Conservation (phyloP, 2,888 invertebrate species). For the Anaspis maculata region DNA sequence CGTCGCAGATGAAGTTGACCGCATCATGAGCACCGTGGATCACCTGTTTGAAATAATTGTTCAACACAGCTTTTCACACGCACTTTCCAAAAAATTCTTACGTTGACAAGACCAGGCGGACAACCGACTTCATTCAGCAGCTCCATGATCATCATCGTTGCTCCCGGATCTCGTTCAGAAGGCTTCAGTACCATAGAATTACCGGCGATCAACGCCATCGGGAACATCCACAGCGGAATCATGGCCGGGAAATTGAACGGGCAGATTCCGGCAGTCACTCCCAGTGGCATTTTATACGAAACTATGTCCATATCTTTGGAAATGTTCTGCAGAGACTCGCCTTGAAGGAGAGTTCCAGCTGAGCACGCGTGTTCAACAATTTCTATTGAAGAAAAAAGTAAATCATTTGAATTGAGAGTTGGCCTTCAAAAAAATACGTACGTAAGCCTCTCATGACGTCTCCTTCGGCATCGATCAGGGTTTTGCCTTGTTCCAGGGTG, state of each 20-base stretch:
- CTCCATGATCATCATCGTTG: slow-evolving; percentile 90
- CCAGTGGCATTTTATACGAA: slow-evolving; percentile 85
- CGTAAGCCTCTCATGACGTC: slow-evolving; percentile 95
- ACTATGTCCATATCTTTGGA: slow-evolving; percentile 96
- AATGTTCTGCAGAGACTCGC: slow-evolving; percentile 80
- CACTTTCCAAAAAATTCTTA: slow-evolving; percentile 39
- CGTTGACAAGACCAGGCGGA: slow-evolving; percentile 93
- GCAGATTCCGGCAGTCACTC: slow-evolving; percentile 91
- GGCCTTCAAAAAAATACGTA: slow-evolving; percentile 48
- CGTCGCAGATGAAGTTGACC: slow-evolving; percentile 96
- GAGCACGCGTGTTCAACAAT: slow-evolving; percentile 96
- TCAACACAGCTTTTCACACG: too few relatives aligned
- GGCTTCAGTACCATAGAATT: slow-evolving; percentile 94
- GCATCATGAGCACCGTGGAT: slow-evolving; percentile 93
- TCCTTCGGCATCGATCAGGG: slow-evolving; percentile 93
- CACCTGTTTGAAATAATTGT: slow-evolving; percentile 42
- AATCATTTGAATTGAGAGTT: slow-evolving; percentile 1
- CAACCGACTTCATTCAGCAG: slow-evolving; percentile 89
- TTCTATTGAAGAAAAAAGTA: slow-evolving; percentile 50
- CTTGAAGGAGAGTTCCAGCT: slow-evolving; percentile 84
- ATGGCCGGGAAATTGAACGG: slow-evolving; percentile 99
- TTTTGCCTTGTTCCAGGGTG: slow-evolving; percentile 95
- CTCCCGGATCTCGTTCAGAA: slow-evolving; percentile 96
- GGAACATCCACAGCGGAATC: slow-evolving; percentile 98
- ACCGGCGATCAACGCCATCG: slow-evolving; percentile 78